These are phyloP conservation scores for Pygoscelis adeliae DNA, from an alignment of 2,113 vertebrate species.

Conservation along the genomic window DNA sequence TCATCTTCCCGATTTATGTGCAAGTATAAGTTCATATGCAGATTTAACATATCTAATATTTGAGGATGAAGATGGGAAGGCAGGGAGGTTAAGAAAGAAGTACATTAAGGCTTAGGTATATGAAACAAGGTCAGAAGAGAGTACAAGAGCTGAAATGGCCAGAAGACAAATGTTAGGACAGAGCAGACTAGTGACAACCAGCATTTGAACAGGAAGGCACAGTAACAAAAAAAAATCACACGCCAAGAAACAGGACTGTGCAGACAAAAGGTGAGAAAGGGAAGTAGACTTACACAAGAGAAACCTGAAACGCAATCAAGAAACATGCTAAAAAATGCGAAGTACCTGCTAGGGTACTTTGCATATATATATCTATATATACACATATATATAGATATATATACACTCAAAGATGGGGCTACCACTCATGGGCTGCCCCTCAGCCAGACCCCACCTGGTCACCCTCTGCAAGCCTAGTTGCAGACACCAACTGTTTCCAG, in stretches of 20 bases:
- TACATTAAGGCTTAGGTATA: not conserved
- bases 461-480: not conserved
- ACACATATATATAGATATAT: not conserved
- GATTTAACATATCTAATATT: not conserved
- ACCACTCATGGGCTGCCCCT: not conserved
- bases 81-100: not conserved
- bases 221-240: not conserved
- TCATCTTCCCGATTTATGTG: not conserved
- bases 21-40: not conserved
- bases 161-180: not conserved
- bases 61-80: not conserved
- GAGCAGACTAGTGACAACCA: not conserved
- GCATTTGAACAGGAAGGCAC: not conserved
- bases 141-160: not conserved
- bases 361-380: too few species aligned
- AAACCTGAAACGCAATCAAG: not conserved
- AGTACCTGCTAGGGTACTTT: not conserved
- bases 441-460: not conserved
- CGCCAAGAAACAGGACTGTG: not conserved
- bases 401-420: not conserved
- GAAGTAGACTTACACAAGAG: not conserved
- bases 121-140: not conserved
- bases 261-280: not conserved
- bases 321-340: not conserved
- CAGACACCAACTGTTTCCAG: not conserved